These are phyloP conservation scores for Sisor rabdophorus DNA, from an alignment of 2,113 vertebrate genomes.

Conservation along the genomic window DNA sequence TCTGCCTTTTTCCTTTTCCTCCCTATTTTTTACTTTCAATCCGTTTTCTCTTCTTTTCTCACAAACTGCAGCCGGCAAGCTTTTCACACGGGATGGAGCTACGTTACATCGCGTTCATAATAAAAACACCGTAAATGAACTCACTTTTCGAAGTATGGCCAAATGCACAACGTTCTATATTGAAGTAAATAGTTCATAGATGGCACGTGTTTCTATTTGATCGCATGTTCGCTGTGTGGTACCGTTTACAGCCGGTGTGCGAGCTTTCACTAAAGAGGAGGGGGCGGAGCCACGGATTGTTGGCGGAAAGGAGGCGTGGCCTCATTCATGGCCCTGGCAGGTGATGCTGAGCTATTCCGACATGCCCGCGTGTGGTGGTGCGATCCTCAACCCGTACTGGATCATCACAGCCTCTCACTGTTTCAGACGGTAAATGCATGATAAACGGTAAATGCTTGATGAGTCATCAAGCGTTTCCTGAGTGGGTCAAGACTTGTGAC, in stretches of 20 bases:
- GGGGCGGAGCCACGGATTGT: constrained; percentile 57
- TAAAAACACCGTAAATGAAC: not conserved
- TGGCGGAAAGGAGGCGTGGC: constrained; percentile 65
- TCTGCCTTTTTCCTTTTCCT: no score
- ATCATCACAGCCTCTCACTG: constrained; percentile 66
- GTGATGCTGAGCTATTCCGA: constrained; percentile 51
- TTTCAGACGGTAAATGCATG: constrained; percentile 56
- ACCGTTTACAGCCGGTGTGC: constrained; percentile 56
- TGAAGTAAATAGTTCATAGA: not conserved
- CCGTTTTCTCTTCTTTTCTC: not conserved
- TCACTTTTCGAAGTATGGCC: not conserved
- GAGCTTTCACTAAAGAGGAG: constrained; percentile 50
- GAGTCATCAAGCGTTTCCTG: not conserved
- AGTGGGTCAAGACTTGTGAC: no score
- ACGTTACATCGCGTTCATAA: not conserved
- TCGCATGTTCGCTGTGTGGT: not conserved
- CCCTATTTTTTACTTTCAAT: not conserved
- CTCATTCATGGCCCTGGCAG: constrained; percentile 72
- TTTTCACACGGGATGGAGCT: not conserved
- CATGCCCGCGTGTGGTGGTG: constrained; percentile 62
- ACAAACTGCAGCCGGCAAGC: not conserved
- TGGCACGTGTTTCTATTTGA: not conserved
- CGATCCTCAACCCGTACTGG: constrained; percentile 59
- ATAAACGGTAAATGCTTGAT: not conserved
- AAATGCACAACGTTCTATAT: no score